Conservation (phyloP, 1,140 invertebrate species). For the Macrobrachium rosenbergii region DNA sequence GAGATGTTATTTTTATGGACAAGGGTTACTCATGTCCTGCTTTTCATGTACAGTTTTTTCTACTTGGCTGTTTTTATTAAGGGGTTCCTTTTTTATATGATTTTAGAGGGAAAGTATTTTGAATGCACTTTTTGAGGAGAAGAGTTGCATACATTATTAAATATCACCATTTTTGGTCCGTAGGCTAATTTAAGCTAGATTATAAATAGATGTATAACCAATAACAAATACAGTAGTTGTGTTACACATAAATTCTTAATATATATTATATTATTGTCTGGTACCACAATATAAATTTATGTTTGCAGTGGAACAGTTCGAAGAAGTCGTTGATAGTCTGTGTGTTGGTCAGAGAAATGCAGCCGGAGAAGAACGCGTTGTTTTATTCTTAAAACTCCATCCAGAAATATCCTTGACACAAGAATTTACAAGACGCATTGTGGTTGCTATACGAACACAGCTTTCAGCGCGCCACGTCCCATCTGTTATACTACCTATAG, state of each 20-base stretch:
- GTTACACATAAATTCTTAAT: not conserved
- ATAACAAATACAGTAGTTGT: not conserved
- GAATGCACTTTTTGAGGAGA: no score
- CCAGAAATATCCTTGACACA: constrained; percentile 69
- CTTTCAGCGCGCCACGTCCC: constrained; percentile 75
- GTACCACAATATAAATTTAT: not conserved
- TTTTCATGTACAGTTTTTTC: no score
- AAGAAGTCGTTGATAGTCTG: constrained; percentile 74
- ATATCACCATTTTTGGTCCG: no score
- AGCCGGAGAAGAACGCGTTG: constrained; percentile 73
- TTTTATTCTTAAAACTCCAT: constrained; percentile 74
- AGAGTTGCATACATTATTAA: no score
- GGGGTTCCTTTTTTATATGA: no score
- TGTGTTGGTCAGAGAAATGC: constrained; percentile 73
- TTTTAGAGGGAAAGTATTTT: no score
- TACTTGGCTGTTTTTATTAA: no score
- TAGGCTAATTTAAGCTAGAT: no score
- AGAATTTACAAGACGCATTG: constrained; percentile 70
- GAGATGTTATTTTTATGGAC: no score
- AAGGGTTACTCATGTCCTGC: no score
- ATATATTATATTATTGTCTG: no score
- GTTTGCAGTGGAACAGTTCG: constrained; percentile 73
- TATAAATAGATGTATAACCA: no score
- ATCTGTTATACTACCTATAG: constrained; percentile 71
- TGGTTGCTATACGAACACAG: constrained; percentile 70